Conservation (phyloP, 2,113 vertebrate genomes). For the Actinemys pallida region DNA sequence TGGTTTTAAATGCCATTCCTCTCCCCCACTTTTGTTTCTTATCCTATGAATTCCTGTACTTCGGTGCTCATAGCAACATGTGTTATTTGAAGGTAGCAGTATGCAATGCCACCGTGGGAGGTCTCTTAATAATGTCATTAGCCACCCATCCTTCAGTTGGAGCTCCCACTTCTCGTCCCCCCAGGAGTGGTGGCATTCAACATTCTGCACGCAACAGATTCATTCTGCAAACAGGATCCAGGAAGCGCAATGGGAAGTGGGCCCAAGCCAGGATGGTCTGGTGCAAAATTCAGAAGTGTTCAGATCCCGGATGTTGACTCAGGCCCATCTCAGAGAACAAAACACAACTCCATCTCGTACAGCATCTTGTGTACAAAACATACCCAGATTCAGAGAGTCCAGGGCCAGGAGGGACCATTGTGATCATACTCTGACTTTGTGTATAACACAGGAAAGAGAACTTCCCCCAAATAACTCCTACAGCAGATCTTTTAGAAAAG, state of each 20-base stretch:
- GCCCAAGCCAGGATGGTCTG: not conserved
- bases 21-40: not conserved
- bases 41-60: not conserved
- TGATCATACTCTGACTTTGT: not conserved
- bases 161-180: not conserved
- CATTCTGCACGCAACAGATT: not conserved
- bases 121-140: not conserved
- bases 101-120: not conserved
- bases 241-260: not conserved
- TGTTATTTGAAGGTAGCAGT: constrained; percentile 18
- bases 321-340: not conserved
- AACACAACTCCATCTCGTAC: not conserved
- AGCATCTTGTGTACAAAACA: not conserved
- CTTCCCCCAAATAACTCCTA: not conserved
- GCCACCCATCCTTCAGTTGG: not conserved
- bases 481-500: not conserved
- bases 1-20: not conserved
- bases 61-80: constrained; percentile 12
- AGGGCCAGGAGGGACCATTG: not conserved
- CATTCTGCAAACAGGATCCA: not conserved
- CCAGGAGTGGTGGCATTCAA: fast-evolving
- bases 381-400: not conserved
- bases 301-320: too few species aligned
- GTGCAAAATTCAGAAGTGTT: not conserved
- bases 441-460: not conserved